A percentile compares a stretch with the other conserved stretches of the same genome.
Conservation (phyloP, 2,797 vertebrate genomes). For the Rhabdophis nuchalis region DNA sequence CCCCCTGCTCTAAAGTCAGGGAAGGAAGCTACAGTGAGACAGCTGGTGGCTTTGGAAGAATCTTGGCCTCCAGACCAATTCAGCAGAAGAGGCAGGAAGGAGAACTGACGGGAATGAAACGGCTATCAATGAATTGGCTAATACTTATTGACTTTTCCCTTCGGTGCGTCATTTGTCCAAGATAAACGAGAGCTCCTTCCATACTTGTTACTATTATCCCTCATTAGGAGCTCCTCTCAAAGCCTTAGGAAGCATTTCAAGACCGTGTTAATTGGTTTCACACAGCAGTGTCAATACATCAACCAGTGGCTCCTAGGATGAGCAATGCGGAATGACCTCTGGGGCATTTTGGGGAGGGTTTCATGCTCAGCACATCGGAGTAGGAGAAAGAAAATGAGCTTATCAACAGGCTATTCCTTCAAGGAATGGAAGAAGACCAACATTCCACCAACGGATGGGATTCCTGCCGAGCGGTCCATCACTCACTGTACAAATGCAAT, state of each 20-base stretch:
- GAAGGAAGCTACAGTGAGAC: slow-evolving; percentile 18
- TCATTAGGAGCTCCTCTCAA: slow-evolving; percentile 66
- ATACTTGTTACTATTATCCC: slow-evolving; percentile 60
- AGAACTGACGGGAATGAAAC: slow-evolving; percentile 59
- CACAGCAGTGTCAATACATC: slow-evolving; percentile 61
- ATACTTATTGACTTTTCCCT: slow-evolving; percentile 60
- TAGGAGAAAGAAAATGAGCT: slow-evolving; percentile 1
- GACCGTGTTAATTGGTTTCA: slow-evolving; percentile 67
- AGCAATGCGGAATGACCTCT: slow-evolving; percentile 39
- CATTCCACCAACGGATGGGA: background rate
- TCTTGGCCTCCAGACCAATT: slow-evolving; percentile 25
- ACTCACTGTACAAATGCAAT: background rate
- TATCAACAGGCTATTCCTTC: background rate
- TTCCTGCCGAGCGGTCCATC: too few relatives aligned
- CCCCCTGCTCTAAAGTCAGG: background rate
- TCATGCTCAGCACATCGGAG: slow-evolving; percentile 19
- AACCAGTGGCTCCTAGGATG: slow-evolving; percentile 54
- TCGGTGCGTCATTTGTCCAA: slow-evolving; percentile 56
- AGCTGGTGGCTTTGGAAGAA: slow-evolving; percentile 24
- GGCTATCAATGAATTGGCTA: slow-evolving; percentile 51
- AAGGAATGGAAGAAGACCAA: background rate
- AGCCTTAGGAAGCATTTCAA: slow-evolving; percentile 61
- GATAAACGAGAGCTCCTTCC: slow-evolving; percentile 59
- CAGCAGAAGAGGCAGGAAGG: slow-evolving; percentile 48
- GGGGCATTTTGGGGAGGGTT: slow-evolving; percentile 42